Evolutionary conservation across 1,140 invertebrate genomes (phyloP), one percentile per base, ranked within the genome.

Genomic region (Hyphantria cunea): DNA sequence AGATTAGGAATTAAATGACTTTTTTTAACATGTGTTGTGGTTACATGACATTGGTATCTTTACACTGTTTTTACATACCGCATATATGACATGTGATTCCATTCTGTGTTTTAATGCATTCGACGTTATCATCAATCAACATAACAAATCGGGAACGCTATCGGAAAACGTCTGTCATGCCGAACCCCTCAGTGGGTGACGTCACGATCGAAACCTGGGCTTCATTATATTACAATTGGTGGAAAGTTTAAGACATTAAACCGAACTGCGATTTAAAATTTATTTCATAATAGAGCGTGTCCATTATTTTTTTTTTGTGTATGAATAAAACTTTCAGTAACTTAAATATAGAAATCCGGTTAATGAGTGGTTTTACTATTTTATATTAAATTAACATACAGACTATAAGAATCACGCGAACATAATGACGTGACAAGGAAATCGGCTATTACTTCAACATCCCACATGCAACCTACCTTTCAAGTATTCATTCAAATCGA

Each of bases 141-240:
- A 51, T 50, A 42, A 12, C 14, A 59, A 44, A 12, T 13, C n/a
- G 41, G 41, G 33, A 15, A 10, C 25, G 37, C 37, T 60, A 42
- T 60, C 47, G 56, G 56, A 60, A 60, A 32, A 34, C 48, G 56
- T 60, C 56, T 60, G 51, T 60, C 48, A 60, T 60, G 50, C 31
- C 50, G 47, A 51, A 44, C 56, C 48, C 56, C 56, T 44, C 47
- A 12, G 48, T 41, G 31, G 50, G 37, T 60, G 42, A 13, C 12
- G 42, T 14, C 42, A 13, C 13, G 8, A 9, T 12, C 5, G 9
- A 12, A 45, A 12, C 17, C 17, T 25, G 17, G 17, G 17, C 17
- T 5, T 25, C 17, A 25, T 3, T 25, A 5, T 25, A 25, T 25
- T 25, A 25, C 17, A 25, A 25, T 25, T 25, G 17, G 17, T 25